Evolutionary conservation across 2,797 vertebrate genomes (phyloP).

Genomic region (Gila robusta): DNA sequence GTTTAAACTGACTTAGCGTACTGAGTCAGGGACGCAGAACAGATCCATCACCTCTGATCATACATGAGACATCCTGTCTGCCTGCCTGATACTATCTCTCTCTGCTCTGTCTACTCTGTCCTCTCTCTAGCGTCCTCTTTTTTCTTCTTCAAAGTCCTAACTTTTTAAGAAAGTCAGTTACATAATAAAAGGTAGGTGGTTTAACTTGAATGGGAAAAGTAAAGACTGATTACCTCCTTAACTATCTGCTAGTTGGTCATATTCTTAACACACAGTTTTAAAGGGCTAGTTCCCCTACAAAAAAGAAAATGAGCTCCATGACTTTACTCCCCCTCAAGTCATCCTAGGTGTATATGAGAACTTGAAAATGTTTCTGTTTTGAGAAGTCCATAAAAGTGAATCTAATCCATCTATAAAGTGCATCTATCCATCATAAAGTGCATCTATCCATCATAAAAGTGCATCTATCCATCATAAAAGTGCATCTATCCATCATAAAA

Average conservation of each 20-base stretch:
- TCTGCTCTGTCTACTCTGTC: conserved; percentile 61
- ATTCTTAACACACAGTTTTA: neutral
- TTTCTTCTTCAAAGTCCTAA: neutral
- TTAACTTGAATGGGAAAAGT: neutral
- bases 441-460: too few relatives aligned
- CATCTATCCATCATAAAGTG: too few relatives aligned
- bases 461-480: too few relatives aligned
- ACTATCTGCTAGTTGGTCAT: neutral
- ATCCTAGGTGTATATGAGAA: too few relatives aligned
- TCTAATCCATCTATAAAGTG: too few relatives aligned
- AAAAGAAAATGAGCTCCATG: too few relatives aligned
- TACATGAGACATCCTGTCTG: conserved; percentile 84
- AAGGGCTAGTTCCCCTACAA: too few relatives aligned
- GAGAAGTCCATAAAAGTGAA: too few relatives aligned
- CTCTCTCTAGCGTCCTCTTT: conserved; percentile 69
- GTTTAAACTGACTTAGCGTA: conserved; percentile 45
- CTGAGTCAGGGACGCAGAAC: conserved; percentile 42
- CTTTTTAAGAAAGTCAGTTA: neutral
- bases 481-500: too few relatives aligned
- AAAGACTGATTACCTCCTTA: neutral
- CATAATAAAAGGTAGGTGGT: neutral
- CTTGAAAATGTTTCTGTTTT: too few relatives aligned
- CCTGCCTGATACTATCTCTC: conserved; percentile 78
- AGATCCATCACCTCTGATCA: conserved; percentile 79
- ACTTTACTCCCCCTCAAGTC: too few relatives aligned